These are phyloP conservation scores for Myopa tessellatipennis DNA, from an alignment of 2,888 invertebrate species.

Conservation along the genomic window DNA sequence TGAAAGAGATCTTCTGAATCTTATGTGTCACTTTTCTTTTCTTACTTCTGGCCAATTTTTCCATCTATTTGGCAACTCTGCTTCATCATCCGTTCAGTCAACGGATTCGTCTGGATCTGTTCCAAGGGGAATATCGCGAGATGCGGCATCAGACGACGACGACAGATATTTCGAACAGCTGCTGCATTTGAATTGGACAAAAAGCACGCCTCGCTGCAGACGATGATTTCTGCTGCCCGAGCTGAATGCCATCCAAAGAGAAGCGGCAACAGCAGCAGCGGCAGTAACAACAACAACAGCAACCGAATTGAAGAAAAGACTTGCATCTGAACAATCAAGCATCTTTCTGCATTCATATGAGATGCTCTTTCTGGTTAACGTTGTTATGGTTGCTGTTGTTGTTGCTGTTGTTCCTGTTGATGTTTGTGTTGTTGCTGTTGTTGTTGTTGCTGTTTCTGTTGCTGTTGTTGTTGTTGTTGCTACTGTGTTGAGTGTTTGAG, in stretches of 20 bases:
- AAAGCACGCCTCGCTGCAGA: conserved; percentile 48
- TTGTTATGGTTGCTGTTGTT: background rate
- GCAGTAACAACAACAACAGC: too few relatives aligned
- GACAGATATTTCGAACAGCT: conserved; percentile 8
- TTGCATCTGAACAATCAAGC: background rate
- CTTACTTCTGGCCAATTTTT: background rate
- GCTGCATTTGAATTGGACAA: conserved; percentile 40
- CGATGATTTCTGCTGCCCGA: conserved; percentile 19
- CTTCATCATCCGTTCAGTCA: background rate
- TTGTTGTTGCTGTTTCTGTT: conserved; percentile 28
- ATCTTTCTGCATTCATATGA: background rate
- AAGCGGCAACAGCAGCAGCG: too few relatives aligned
- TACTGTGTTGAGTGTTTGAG: background rate
- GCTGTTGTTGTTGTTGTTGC: conserved; percentile 6
- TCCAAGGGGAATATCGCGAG: background rate
- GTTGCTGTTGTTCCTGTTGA: conserved; percentile 17
- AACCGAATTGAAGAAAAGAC: background rate
- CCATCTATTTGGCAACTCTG: background rate
- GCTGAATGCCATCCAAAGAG: conserved; percentile 30
- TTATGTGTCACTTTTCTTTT: background rate
- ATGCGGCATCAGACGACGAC: background rate
- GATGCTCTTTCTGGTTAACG: background rate
- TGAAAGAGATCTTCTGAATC: too few relatives aligned
- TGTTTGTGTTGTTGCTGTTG: conserved; percentile 7
- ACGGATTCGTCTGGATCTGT: background rate